Evolutionary conservation across 2,888 invertebrate genomes (phyloP).

Genomic region (Leptopilina syphax): DNA sequence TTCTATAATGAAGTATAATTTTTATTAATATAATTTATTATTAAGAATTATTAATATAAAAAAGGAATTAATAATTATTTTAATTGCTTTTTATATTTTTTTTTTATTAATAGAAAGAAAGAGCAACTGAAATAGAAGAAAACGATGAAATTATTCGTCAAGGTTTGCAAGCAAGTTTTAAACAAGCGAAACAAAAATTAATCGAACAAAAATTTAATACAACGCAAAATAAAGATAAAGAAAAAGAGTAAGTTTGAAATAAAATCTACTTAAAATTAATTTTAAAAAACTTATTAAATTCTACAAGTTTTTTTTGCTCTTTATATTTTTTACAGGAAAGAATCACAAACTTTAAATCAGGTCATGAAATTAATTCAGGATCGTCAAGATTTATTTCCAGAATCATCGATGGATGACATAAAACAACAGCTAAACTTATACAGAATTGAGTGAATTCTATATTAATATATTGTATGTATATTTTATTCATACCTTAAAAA

Average conservation of each 20-base stretch:
- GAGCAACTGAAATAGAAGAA: conserved; percentile 29
- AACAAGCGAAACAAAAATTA: conserved; percentile 55
- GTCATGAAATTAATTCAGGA: conserved; percentile 55
- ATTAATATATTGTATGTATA: neutral
- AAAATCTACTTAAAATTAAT: too few relatives aligned
- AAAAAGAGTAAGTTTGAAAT: conserved; percentile 51
- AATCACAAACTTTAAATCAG: conserved; percentile 52
- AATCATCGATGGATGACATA: conserved; percentile 55
- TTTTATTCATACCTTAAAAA: neutral
- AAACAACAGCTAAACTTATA: conserved; percentile 56
- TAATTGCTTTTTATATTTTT: neutral
- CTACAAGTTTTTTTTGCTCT: too few relatives aligned
- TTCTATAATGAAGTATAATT: too few relatives aligned
- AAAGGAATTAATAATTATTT: too few relatives aligned
- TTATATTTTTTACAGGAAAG: conserved; percentile 45
- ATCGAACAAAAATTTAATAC: conserved; percentile 52
- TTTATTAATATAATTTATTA: too few relatives aligned
- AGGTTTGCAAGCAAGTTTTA: conserved; percentile 57
- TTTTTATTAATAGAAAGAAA: conserved; percentile 16
- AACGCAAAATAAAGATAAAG: conserved; percentile 53
- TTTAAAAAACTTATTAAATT: too few relatives aligned
- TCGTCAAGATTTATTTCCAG: conserved; percentile 51
- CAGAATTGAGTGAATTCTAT: conserved; percentile 41
- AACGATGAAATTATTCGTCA: conserved; percentile 43
- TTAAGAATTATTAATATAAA: too few relatives aligned